Base-by-base conservation (phyloP, 2,113 vertebrate genomes). In the Eublepharis macularius region DNA sequence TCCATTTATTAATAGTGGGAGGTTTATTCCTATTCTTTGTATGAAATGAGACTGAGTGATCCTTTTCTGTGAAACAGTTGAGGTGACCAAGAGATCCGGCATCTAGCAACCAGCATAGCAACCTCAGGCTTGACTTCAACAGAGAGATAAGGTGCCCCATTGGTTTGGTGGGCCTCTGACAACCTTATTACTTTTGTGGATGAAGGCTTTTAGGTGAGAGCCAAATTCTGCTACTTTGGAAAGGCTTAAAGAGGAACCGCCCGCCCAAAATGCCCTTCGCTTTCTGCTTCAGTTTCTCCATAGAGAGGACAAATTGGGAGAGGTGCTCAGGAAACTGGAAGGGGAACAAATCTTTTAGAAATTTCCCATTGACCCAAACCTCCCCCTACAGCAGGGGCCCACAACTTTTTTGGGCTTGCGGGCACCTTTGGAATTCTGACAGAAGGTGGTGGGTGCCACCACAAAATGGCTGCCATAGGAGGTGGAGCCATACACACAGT, bases 21-120 rank as follows among this genome's bases (percentile, higher is more conserved):
- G 73, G 29, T 80, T 65, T 86, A 76, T 68, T 90, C 92, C 84
- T 86, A 70, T 90, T 84, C 87, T 51, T 66, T 90, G 93, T 90
- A 94, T 92, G 88, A 93, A 92, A 89, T 34, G 70, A 76, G 63
- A 92, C 7, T 92, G 94, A 95, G 89, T 93, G 94, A 94, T 95
- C 82, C 49, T 86, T 0, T 0, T 83, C 78, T 43, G 78, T 78
- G 65, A 78, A 78, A 70, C 14, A n/a, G 57, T 85, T 16, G 47
- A 54, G 36, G 76, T 78, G 65, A 41, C 36, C 57, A 32, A 88
- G 87, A 88, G 85, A 92, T 82, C 16, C 66, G 74, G 83, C 90
- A 91, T 3, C 41, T 24, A 49, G 87, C 83, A 87, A 85, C 0
- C 11, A 75, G 57, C 70, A 60, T 92, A 36, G 34, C 73, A 73